Percentiles rank a stretch among this genome's conserved stretches.
Conservation (phyloP, 1,140 invertebrate genomes). For the Cephus cinctus region DNA sequence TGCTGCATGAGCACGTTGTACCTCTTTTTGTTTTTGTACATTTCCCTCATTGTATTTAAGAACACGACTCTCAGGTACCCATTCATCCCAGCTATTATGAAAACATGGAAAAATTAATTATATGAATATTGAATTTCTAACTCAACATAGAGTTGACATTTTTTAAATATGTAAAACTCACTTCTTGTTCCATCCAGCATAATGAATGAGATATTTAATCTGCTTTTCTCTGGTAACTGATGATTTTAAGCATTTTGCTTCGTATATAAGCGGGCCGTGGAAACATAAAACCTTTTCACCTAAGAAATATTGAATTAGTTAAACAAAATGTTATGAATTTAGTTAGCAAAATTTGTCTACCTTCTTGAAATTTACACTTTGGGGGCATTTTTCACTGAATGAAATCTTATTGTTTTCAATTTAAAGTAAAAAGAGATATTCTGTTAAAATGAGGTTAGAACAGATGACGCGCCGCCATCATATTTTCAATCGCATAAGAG, state of each 20-base stretch:
- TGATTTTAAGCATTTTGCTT: constrained; percentile 91
- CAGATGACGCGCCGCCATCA: no score
- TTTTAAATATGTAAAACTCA: constrained; percentile 53
- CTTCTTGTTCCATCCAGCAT: constrained; percentile 98
- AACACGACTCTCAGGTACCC: constrained; percentile 92
- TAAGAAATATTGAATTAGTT: constrained; percentile 56
- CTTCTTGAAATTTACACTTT: constrained; percentile 52
- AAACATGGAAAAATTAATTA: constrained; percentile 6
- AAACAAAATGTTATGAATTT: no score
- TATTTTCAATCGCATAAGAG: no score
- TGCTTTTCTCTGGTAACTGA: constrained; percentile 81
- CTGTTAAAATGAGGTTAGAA: no score
- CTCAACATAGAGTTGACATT: no score
- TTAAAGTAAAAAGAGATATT: no score
- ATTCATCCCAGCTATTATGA: constrained; percentile 89
- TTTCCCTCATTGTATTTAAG: constrained; percentile 92
- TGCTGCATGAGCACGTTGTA: constrained; percentile 77
- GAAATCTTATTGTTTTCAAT: no score
- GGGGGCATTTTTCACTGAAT: constrained; percentile 49
- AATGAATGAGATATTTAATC: constrained; percentile 92
- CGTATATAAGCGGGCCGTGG: constrained; percentile 92
- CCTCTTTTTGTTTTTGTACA: constrained; percentile 86
- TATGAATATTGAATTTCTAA: no score
- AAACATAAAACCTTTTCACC: constrained; percentile 96
- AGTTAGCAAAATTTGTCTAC: constrained; percentile 28